phyloP scores from a whole-genome alignment of 2,797 vertebrate genomes.

The Tachyglossus aculeatus region DNA sequence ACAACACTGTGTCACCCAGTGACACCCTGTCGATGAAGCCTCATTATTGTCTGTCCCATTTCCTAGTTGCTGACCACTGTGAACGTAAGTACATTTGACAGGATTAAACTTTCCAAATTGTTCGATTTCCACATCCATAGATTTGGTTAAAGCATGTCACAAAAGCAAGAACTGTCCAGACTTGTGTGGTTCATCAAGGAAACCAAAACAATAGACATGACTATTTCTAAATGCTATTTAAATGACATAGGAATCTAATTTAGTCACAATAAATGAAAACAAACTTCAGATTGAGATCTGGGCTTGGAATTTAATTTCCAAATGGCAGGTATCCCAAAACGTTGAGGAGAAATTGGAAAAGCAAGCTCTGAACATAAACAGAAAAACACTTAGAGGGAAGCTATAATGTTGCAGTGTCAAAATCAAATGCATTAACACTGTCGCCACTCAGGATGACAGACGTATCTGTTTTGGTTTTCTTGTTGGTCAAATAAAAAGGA shows the following conservation, averaged over 20 bases:
- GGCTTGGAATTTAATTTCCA: conserved; percentile 41
- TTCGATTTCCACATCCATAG: too few relatives aligned
- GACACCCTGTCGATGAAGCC: too few relatives aligned
- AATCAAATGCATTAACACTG: neutral
- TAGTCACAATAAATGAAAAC: conserved; percentile 29
- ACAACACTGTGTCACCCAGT: too few relatives aligned
- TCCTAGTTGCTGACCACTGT: too few relatives aligned
- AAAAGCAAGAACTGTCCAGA: too few relatives aligned
- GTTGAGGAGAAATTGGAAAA: conserved; percentile 50
- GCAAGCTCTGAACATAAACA: conserved; percentile 44
- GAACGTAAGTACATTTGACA: too few relatives aligned
- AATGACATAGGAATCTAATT: conserved; percentile 3
- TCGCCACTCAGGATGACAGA: too few relatives aligned
- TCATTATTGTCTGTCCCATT: too few relatives aligned
- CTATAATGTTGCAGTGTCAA: conserved; percentile 23
- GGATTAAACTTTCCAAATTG: too few relatives aligned
- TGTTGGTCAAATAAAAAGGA: neutral
- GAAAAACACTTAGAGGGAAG: conserved; percentile 29
- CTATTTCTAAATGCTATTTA: neutral
- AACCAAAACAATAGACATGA: neutral
- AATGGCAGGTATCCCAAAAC: conserved; percentile 44
- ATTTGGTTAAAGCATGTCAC: too few relatives aligned
- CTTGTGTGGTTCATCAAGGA: too few relatives aligned
- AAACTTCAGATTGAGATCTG: conserved; percentile 34
- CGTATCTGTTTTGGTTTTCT: neutral